Conservation (phyloP, 2,113 vertebrate species). For the Mirza zaza region DNA sequence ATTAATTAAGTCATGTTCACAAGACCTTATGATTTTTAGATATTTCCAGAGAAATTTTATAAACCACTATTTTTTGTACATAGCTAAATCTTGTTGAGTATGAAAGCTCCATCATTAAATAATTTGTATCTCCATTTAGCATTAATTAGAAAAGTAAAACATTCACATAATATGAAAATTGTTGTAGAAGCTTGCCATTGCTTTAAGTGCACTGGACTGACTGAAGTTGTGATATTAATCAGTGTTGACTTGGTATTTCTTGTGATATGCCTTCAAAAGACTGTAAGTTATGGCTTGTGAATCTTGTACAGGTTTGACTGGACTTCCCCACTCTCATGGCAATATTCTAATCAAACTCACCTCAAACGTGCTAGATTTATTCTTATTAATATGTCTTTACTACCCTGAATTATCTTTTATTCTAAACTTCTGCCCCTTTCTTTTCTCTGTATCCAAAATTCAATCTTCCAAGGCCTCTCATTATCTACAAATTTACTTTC, state of each 20-base stretch:
- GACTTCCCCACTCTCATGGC: fast-evolving
- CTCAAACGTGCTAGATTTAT: not conserved
- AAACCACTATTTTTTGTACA: not conserved
- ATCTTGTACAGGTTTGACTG: not conserved
- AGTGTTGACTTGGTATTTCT: not conserved
- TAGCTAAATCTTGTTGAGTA: not conserved
- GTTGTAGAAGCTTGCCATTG: not conserved
- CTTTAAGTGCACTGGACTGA: not conserved
- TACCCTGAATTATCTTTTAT: not conserved
- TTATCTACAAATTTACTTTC: not conserved
- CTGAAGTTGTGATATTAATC: not conserved
- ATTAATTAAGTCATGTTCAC: not conserved
- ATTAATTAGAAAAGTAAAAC: not conserved
- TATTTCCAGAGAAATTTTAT: not conserved
- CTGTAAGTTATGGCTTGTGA: not conserved
- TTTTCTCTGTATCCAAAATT: not conserved
- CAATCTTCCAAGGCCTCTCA: not conserved
- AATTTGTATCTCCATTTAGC: not conserved
- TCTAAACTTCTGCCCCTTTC: not conserved
- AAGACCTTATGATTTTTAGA: not conserved
- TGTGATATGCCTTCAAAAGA: not conserved
- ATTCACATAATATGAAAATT: not conserved
- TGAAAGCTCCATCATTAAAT: not conserved
- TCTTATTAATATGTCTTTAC: not conserved
- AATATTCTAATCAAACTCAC: not conserved